phyloP scores from a whole-genome alignment of 2,113 vertebrate species.

The Tupaia tana region DNA sequence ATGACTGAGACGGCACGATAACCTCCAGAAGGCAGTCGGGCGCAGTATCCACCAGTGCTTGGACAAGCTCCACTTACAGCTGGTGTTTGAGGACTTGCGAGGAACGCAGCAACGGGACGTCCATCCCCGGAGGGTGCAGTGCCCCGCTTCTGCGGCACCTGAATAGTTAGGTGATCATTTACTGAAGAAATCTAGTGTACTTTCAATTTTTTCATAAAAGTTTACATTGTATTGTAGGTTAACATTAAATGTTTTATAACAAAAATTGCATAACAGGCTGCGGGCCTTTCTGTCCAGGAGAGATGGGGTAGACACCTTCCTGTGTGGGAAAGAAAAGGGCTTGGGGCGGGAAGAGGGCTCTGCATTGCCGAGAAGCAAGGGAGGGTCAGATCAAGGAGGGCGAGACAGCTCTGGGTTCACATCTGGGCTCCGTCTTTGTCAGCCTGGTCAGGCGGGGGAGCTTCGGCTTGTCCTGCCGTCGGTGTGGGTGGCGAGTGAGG shows the following conservation, averaged over 20 bases:
- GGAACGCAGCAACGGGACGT: conserved; percentile 45
- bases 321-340: background rate
- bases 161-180: conserved; percentile 58
- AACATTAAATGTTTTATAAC: conserved; percentile 85
- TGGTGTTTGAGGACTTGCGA: background rate
- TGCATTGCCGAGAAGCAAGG: background rate
- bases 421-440: background rate
- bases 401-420: background rate
- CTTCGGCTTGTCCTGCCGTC: no score
- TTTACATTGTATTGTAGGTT: conserved; percentile 85
- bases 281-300: conserved; percentile 70
- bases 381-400: background rate
- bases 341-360: background rate
- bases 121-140: conserved; percentile 64
- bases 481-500: no score
- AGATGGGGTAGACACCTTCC: background rate
- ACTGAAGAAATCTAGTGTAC: conserved; percentile 81
- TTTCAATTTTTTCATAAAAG: conserved; percentile 83
- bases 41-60: conserved; percentile 51
- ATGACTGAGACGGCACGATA: conserved; percentile 34
- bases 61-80: conserved; percentile 35
- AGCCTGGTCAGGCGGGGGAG: background rate
- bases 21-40: conserved; percentile 14
- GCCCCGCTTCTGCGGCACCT: conserved; percentile 68
- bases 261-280: conserved; percentile 56